Base-by-base conservation (phyloP, 1,140 invertebrate genomes). In the Rhopalosiphum maidis region DNA sequence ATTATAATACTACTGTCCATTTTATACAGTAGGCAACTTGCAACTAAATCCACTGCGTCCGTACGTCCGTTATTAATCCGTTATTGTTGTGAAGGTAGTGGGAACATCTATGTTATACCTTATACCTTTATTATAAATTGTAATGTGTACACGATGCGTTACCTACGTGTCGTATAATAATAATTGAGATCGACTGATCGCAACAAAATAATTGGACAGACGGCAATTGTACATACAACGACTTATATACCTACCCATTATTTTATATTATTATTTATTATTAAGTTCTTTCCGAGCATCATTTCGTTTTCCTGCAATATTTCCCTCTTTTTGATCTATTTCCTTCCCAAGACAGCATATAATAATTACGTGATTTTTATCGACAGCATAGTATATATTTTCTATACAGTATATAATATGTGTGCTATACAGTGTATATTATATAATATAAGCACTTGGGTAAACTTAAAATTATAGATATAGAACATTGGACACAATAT, bases 291-390 rank as follows among this genome's bases (percentile, higher is more conserved):
- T 77, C 60, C 11, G 0, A 77, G n/a, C 15, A 18, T 77, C n/a
- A n/a, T 77, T n/a, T 77, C 2, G 60, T 5, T 68, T 68, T 68
- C 60, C n/a, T 77, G n/a, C 60, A 77, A 4, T 18, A 15, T n/a
- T 77, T 18, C n/a, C 30, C 60, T 77, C 60, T n/a, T 77, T n/a
- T n/a, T 77, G 60, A 21, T 77, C 30, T 15, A 4, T 77, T 77
- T 77, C 6, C 15, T 77, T n/a, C 8, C 30, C 30, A 18, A 68
- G 15, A 15, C 60, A 68, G 30, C 60, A 68, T 15, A 77, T n/a
- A 77, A 77, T 77, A 77, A 77, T 77, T 77, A 77, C 60, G 60
- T n/a, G 60, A 77, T 77, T 77, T 68, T n/a, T 77, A 77, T 77
- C 15, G 60, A 77, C 30, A n/a, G 18, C n/a, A 6, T n/a, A n/a